Evolutionary conservation across 2,113 vertebrate genomes (phyloP).

Genomic region (Platysteira castanea): DNA sequence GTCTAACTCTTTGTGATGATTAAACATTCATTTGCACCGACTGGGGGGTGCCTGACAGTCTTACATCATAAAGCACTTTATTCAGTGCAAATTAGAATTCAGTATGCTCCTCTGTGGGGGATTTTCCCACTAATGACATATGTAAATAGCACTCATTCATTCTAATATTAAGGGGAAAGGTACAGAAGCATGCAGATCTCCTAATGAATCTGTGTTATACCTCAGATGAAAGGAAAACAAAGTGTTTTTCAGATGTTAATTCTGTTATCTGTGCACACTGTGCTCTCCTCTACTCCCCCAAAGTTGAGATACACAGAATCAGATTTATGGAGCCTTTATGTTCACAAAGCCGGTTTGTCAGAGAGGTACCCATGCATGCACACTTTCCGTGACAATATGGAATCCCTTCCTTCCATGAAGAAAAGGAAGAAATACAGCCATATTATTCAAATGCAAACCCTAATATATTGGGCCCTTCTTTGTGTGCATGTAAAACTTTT

Average conservation of each 20-base stretch:
- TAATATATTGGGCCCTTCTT: background rate
- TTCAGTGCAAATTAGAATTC: conserved; percentile 60
- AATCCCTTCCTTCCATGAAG: background rate
- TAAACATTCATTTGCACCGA: conserved; percentile 15
- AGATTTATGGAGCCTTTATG: conserved; percentile 51
- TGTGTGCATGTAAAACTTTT: background rate
- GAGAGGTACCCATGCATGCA: conserved; percentile 30
- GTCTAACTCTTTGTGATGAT: conserved; percentile 40
- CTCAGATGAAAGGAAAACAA: conserved; percentile 58
- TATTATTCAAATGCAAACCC: conserved; percentile 22
- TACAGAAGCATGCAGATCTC: conserved; percentile 57
- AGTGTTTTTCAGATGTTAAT: conserved; percentile 53
- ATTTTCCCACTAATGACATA: conserved; percentile 65
- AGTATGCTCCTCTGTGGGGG: conserved; percentile 38
- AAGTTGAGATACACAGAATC: background rate
- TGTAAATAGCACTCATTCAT: conserved; percentile 57
- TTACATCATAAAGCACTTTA: conserved; percentile 59
- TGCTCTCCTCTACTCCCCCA: background rate
- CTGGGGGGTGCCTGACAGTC: conserved; percentile 24
- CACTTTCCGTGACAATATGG: background rate
- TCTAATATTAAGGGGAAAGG: conserved; percentile 52
- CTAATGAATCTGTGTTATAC: conserved; percentile 52
- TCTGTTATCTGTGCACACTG: conserved; percentile 12
- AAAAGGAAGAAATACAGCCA: conserved; percentile 47
- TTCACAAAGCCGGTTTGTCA: conserved; percentile 23